Evolutionary conservation across 1,140 invertebrate species (phyloP).

Genomic region (Ectropis grisescens): DNA sequence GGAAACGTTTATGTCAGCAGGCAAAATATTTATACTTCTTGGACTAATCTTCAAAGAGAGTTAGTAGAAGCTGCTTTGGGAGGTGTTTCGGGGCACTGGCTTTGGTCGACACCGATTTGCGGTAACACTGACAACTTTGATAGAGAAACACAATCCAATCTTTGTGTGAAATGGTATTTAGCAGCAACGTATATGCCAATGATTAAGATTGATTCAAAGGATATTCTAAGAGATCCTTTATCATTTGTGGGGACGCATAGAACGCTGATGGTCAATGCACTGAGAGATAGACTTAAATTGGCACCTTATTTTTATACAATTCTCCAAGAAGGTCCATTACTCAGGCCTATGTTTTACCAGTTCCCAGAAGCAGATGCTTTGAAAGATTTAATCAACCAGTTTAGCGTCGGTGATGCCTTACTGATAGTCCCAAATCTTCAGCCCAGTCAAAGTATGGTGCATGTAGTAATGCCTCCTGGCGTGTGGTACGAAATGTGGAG

Average conservation of each 20-base stretch:
- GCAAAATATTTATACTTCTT: slow-evolving; percentile 39
- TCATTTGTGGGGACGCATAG: slow-evolving; percentile 34
- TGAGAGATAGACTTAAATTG: slow-evolving; percentile 31
- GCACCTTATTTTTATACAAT: slow-evolving; percentile 46
- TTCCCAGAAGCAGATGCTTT: slow-evolving; percentile 30
- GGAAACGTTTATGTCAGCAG: slow-evolving; percentile 28
- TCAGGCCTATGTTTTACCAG: slow-evolving; percentile 60
- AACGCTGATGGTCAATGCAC: slow-evolving; percentile 23
- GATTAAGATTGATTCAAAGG: slow-evolving; percentile 44
- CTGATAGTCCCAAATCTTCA: slow-evolving; percentile 49
- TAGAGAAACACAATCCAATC: slow-evolving; percentile 19
- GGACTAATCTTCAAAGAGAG: slow-evolving; percentile 40
- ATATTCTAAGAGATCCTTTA: slow-evolving; percentile 27
- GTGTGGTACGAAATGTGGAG: slow-evolving; percentile 55
- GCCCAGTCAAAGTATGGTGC: slow-evolving; percentile 39
- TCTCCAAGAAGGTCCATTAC: slow-evolving; percentile 42
- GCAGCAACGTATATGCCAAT: slow-evolving; percentile 44
- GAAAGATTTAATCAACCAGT: slow-evolving; percentile 33
- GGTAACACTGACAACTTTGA: slow-evolving; percentile 43
- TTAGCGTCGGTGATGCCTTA: slow-evolving; percentile 42
- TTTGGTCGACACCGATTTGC: slow-evolving; percentile 50
- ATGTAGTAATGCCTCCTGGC: slow-evolving; percentile 40
- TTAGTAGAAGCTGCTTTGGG: slow-evolving; percentile 39
- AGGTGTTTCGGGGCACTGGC: slow-evolving; percentile 47
- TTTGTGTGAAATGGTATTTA: slow-evolving; percentile 62